Evolutionary conservation across 2,113 vertebrate species (phyloP).

Genomic region (Salvelinus alpinus): DNA sequence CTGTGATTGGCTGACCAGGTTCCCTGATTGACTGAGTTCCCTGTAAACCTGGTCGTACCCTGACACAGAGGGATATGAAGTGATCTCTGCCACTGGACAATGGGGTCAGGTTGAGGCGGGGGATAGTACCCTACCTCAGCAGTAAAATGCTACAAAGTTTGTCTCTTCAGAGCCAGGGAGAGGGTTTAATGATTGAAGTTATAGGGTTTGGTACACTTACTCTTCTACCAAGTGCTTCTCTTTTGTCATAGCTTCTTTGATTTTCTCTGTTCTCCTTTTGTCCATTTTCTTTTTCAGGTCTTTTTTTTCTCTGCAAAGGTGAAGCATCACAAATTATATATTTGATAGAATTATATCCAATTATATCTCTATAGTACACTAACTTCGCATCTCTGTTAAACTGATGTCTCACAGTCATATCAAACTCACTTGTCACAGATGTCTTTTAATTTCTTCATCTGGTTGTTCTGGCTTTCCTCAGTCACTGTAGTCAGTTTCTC

Average conservation of each 20-base stretch:
- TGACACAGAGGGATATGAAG: too few relatives aligned
- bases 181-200: too few relatives aligned
- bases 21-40: too few relatives aligned
- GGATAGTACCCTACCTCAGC: too few relatives aligned
- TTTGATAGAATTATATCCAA: too few relatives aligned
- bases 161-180: too few relatives aligned
- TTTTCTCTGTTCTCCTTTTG: conserved; percentile 95
- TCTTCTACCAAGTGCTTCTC: conserved; percentile 97
- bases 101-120: too few relatives aligned
- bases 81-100: too few relatives aligned
- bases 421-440: conserved; percentile 90
- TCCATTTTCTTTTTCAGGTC: conserved; percentile 98
- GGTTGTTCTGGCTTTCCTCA: conserved; percentile 87
- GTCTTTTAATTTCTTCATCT: conserved; percentile 95
- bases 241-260: conserved; percentile 95
- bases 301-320: conserved; percentile 88
- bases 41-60: too few relatives aligned
- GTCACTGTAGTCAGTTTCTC: conserved; percentile 89
- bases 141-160: not conserved
- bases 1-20: too few relatives aligned
- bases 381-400: not conserved
- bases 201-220: conserved; percentile 69
- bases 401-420: not conserved
- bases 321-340: too few relatives aligned
- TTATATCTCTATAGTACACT: too few relatives aligned